Evolutionary conservation across 2,113 vertebrate genomes (phyloP), one percentile per base, ranked within the genome.

Genomic region (Gnathonemus longibarbis): DNA sequence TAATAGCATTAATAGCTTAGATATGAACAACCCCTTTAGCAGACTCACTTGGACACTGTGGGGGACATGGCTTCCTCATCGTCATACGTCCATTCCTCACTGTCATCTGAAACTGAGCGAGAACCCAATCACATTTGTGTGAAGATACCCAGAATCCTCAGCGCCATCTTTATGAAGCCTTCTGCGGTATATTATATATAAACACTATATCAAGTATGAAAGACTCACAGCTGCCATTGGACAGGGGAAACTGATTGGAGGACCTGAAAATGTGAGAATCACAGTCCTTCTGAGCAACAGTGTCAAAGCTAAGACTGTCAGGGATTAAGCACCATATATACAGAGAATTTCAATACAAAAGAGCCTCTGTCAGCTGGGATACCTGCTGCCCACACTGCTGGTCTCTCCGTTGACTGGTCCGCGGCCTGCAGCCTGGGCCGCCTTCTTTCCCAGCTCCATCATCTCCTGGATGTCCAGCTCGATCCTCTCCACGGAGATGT

Each of bases 81-180:
- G 52, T 98, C 97, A 89, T 93, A 95, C 0, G 93, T 92, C 95
- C 97, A 97, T 90, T 97, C 96, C 0, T 95, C 95, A 50, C 95
- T 96, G 94, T 96, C 95, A 88, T 96, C 97, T 95, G 96, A 92
- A 95, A 97, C 95, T 95, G 92, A 92, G 93, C 94, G 89, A 53
- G 42, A 3, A 90, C 88, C 77, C 7, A 39, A 5, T 17, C 24
- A 52, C 15, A 31, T 42, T 27, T 31, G 21, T 8, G 35, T 42
- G 49, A 52, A n/a, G 2, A 83, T 46, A 50, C 13, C 13, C 6
- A 84, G 49, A 80, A 74, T 53, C 9, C 19, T 88, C 84, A 89
- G 27, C 46, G 50, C 50, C 7, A 85, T 92, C 42, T 77, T 49
- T 27, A 88, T 87, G 45, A 88, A 42, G 74, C 52, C 35, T 49